Evolutionary conservation across 2,113 vertebrate species (phyloP).

Genomic region (Phylloscopus trochilus): DNA sequence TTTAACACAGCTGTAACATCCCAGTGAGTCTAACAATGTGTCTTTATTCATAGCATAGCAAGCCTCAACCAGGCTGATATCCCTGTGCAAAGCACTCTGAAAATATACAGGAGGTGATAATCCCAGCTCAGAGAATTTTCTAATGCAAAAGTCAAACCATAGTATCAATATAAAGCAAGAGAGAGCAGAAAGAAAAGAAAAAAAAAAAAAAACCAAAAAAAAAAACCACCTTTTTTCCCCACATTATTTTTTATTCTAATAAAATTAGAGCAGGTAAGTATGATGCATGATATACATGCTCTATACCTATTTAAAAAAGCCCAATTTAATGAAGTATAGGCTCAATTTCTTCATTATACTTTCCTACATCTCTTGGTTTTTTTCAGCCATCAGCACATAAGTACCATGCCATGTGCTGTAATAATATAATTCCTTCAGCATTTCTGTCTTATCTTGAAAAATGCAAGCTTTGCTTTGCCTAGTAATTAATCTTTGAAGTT

Average conservation of each 20-base stretch:
- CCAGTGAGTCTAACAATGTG: background rate
- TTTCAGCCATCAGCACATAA: background rate
- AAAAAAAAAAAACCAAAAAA: background rate
- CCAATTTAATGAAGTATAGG: background rate
- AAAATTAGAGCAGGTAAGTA: background rate
- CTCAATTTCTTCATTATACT: background rate
- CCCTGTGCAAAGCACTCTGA: background rate
- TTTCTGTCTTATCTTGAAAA: background rate
- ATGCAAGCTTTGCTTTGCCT: background rate
- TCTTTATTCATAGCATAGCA: background rate
- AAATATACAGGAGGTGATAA: background rate
- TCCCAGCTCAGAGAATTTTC: background rate
- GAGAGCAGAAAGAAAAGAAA: background rate
- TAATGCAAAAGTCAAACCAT: background rate
- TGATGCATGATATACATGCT: background rate
- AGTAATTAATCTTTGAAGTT: background rate
- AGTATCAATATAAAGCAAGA: background rate
- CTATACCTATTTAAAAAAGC: background rate
- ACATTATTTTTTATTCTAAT: background rate
- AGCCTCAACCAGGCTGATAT: background rate
- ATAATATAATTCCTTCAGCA: background rate
- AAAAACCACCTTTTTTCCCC: rapidly evolving
- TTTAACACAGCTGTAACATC: background rate
- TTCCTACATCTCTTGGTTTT: background rate
- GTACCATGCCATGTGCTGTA: background rate